Evolutionary conservation across 2,888 invertebrate genomes (phyloP).

Genomic region (Dorcus hopei): DNA sequence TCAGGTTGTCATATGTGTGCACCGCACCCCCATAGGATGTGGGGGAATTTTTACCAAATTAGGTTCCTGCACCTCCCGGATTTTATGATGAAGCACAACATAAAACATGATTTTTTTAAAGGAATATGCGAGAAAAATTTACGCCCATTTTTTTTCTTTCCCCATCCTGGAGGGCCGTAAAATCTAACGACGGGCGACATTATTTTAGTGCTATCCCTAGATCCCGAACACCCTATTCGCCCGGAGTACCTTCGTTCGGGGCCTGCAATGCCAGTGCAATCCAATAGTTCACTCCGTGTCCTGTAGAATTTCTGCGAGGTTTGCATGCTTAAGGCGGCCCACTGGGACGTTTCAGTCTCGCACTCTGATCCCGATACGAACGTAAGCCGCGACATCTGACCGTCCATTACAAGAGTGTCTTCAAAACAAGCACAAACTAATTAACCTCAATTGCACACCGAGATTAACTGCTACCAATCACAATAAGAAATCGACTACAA

Average conservation of each 20-base stretch:
- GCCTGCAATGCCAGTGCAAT: constrained; percentile 25
- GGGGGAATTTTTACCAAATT: too few relatives aligned
- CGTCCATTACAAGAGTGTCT: constrained; percentile 41
- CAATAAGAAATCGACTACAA: too few relatives aligned
- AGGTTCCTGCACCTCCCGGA: too few relatives aligned
- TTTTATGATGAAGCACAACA: too few relatives aligned
- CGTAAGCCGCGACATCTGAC: constrained; percentile 42
- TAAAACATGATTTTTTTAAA: too few relatives aligned
- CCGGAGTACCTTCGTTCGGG: not conserved
- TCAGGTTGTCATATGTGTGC: too few relatives aligned
- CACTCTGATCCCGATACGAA: constrained; percentile 43
- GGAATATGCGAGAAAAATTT: too few relatives aligned
- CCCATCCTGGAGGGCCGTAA: constrained; percentile 30
- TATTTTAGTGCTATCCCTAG: constrained; percentile 20
- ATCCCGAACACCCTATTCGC: constrained; percentile 22
- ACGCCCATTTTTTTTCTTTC: constrained; percentile 5
- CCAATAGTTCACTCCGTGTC: constrained; percentile 38
- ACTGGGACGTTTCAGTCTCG: constrained; percentile 45
- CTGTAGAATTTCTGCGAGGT: constrained; percentile 35
- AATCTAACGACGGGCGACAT: constrained; percentile 38
- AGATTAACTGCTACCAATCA: constrained; percentile 10
- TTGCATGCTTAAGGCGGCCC: constrained; percentile 41
- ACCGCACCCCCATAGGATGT: too few relatives aligned
- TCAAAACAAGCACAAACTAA: constrained; percentile 33
- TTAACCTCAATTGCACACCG: constrained; percentile 16